A percentile compares a stretch with the other conserved stretches of the same genome.
Conservation (phyloP, 2,797 vertebrate genomes). For the Phataginus tricuspis region DNA sequence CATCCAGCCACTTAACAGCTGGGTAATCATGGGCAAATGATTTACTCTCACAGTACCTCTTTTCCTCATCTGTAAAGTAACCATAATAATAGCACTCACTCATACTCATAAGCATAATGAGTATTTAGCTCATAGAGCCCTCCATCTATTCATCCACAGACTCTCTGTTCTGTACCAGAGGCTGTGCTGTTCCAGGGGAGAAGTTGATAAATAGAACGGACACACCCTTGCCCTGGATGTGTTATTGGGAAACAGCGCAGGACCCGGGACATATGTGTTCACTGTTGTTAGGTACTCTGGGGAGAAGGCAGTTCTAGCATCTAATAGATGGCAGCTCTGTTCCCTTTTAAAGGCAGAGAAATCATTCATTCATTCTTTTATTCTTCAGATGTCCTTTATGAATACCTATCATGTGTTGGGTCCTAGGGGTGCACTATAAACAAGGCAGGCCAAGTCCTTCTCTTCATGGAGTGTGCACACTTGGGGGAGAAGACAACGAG, state of each 20-base stretch:
- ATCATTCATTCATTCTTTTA: background rate
- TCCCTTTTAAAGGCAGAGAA: background rate
- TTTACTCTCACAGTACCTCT: background rate
- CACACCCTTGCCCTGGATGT: background rate
- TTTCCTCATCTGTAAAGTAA: background rate
- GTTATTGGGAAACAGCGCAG: background rate
- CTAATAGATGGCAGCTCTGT: background rate
- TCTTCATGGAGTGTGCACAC: background rate
- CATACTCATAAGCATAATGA: background rate
- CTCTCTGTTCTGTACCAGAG: background rate
- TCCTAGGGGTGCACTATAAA: background rate
- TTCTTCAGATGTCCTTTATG: background rate
- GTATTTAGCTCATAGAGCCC: background rate
- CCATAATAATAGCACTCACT: background rate
- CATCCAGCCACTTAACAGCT: accelerated
- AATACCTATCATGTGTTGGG: background rate
- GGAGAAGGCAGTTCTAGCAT: background rate
- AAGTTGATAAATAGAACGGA: background rate
- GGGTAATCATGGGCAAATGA: background rate
- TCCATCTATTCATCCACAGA: background rate
- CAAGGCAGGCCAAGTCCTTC: background rate
- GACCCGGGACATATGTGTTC: background rate
- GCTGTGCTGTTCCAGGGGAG: too few relatives aligned
- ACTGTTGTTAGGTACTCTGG: background rate
- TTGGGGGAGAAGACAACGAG: background rate